Conservation (phyloP, 2,888 invertebrate genomes). For the Pseudococcus viburni region DNA sequence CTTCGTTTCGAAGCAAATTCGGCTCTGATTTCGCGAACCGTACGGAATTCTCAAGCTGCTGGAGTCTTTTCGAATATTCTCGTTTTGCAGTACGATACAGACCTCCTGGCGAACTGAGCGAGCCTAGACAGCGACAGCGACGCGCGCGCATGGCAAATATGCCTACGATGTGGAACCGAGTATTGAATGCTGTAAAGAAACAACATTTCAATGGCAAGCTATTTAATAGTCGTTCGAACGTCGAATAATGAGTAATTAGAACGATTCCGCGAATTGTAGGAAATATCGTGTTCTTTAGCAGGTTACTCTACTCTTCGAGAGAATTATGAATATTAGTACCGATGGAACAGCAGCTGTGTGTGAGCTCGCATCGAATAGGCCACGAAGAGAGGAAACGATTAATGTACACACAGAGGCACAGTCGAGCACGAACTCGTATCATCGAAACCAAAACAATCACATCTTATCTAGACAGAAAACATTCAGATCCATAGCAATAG, state of each 20-base stretch:
- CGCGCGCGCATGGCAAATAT: constrained; percentile 10
- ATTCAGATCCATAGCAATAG: too few species aligned
- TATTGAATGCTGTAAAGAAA: not conserved
- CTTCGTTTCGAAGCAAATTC: not conserved
- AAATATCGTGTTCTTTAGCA: not conserved
- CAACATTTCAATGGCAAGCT: constrained; percentile 9
- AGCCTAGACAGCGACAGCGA: not conserved
- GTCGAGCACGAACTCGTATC: too few species aligned
- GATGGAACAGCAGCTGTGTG: too few species aligned
- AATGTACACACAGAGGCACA: too few species aligned
- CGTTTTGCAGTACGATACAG: not conserved
- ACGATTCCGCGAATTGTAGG: not conserved
- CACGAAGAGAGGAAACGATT: too few species aligned
- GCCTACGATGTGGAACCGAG: not conserved
- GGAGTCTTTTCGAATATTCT: not conserved
- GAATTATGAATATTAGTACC: too few species aligned
- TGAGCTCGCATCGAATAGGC: too few species aligned
- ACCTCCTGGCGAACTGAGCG: constrained; percentile 13
- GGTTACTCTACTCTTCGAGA: too few species aligned
- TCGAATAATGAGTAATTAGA: not conserved
- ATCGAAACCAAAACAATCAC: too few species aligned
- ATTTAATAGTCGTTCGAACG: not conserved
- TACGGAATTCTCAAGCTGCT: not conserved
- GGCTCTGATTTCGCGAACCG: not conserved
- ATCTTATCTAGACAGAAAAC: too few species aligned